These are phyloP conservation scores for Tetraneura akinire DNA, from an alignment of 1,140 invertebrate species.

Conservation along the genomic window DNA sequence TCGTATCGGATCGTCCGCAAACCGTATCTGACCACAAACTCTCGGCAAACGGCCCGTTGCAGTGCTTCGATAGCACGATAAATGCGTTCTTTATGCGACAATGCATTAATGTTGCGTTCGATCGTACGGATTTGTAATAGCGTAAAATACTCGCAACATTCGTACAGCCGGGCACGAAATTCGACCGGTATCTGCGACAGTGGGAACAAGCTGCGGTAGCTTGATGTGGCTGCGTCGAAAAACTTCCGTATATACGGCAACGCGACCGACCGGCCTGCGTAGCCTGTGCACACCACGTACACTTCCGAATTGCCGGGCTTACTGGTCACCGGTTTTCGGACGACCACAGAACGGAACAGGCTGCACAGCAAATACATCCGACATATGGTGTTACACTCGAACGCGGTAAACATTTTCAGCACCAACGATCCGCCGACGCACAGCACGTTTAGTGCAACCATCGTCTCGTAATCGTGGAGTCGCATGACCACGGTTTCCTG, in stretches of 20 bases:
- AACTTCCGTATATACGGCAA: not conserved
- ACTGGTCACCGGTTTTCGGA: slow-evolving; percentile 88
- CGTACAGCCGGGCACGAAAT: not conserved
- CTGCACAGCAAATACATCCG: slow-evolving; percentile 79
- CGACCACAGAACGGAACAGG: slow-evolving; percentile 70
- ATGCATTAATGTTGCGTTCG: not conserved
- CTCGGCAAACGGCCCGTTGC: not conserved
- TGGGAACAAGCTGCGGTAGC: not conserved
- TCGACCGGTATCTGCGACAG: not conserved
- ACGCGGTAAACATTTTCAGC: slow-evolving; percentile 92
- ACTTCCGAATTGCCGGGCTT: slow-evolving; percentile 93
- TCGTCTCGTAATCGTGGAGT: slow-evolving; percentile 80
- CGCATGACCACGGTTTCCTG: slow-evolving; percentile 79
- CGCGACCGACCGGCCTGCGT: slow-evolving; percentile 57
- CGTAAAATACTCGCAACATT: not conserved
- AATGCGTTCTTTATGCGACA: not conserved
- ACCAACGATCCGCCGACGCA: slow-evolving; percentile 75
- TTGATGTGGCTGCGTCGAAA: not conserved
- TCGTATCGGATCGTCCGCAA: not conserved
- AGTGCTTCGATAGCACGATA: not conserved
- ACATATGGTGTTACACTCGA: slow-evolving; percentile 78
- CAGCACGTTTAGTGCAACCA: slow-evolving; percentile 74
- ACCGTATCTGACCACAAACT: not conserved
- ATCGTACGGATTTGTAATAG: not conserved
- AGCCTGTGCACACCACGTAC: slow-evolving; percentile 80